These are phyloP conservation scores for Hyperoplus immaculatus DNA, from an alignment of 2,797 vertebrate genomes.

Conservation along the genomic window DNA sequence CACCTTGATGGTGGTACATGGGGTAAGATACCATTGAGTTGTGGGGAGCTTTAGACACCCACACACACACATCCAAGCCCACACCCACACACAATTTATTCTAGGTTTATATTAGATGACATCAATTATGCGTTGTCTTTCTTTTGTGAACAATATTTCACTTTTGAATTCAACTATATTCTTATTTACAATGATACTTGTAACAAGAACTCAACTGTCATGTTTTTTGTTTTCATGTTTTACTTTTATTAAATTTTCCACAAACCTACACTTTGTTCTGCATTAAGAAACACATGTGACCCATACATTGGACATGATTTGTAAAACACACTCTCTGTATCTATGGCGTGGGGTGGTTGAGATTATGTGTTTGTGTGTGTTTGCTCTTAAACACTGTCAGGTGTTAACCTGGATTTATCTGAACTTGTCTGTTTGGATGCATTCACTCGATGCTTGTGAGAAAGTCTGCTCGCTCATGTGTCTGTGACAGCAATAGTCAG, in stretches of 20 bases:
- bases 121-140: background rate
- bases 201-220: background rate
- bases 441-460: constrained; percentile 21
- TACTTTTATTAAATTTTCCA: background rate
- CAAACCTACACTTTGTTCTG: background rate
- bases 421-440: constrained; percentile 18
- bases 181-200: background rate
- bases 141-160: background rate
- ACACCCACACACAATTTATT: background rate
- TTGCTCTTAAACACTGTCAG: no score
- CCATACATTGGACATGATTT: background rate
- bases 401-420: background rate
- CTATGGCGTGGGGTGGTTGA: background rate
- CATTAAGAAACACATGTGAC: background rate
- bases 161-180: background rate
- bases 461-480: constrained; percentile 1
- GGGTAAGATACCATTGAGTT: constrained; percentile 30
- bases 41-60: background rate
- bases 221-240: no score
- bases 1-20: constrained; percentile 5
- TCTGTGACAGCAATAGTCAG: constrained; percentile 16
- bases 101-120: background rate
- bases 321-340: background rate
- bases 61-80: background rate
- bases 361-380: background rate